These are phyloP conservation scores for Camptogramma bilineatum DNA, from an alignment of 2,888 invertebrate species.

Conservation along the genomic window DNA sequence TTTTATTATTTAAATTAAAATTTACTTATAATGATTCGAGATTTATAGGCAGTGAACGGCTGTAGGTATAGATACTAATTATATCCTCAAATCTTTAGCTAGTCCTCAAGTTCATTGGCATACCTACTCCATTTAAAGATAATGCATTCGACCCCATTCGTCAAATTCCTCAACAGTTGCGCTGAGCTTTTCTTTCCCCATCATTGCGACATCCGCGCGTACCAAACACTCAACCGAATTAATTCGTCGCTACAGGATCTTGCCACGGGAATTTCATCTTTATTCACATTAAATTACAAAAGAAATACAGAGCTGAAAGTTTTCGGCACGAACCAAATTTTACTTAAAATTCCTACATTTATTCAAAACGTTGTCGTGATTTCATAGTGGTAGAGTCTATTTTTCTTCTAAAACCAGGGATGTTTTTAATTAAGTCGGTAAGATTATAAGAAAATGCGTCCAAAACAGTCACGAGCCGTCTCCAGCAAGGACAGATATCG, in stretches of 20 bases:
- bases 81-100: too few species aligned
- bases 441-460: constrained; percentile 45
- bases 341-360: constrained; percentile 2
- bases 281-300: constrained; percentile 10
- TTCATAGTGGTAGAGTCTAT: constrained; percentile 1
- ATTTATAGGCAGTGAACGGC: too few species aligned
- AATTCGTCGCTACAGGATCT: constrained; percentile 19
- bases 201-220: constrained; percentile 31
- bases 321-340: constrained; percentile 11
- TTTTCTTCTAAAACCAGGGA: constrained; percentile 7
- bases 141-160: constrained; percentile 24
- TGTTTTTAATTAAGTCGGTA: constrained; percentile 34
- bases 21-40: too few species aligned
- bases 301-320: constrained; percentile 8
- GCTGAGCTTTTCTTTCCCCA: constrained; percentile 32
- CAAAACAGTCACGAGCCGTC: constrained; percentile 51
- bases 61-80: too few species aligned
- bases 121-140: constrained; percentile 12
- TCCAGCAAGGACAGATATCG: constrained; percentile 53
- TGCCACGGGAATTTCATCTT: constrained; percentile 20
- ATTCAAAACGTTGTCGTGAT: constrained; percentile 18
- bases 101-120: constrained; percentile 1
- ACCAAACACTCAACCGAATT: constrained; percentile 21
- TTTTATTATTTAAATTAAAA: too few species aligned
- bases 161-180: constrained; percentile 29